Base-by-base conservation (phyloP, 2,888 invertebrate genomes). In the Pammene fasciana region DNA sequence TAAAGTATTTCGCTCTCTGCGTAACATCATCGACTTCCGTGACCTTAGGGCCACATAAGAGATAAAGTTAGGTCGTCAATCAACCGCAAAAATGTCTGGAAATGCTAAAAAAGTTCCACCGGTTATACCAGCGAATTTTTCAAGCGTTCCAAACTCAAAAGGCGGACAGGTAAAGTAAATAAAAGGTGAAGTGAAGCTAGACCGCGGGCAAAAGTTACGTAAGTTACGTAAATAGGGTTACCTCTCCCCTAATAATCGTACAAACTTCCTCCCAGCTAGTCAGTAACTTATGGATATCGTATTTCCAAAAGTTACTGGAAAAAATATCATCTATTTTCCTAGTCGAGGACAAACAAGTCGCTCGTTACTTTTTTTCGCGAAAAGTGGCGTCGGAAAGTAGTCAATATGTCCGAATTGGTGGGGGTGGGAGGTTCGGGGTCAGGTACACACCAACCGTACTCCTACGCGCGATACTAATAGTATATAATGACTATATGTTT, bases 401-500 rank as follows among this genome's bases (percentile, higher is more conserved):
- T 85, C 85, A 82, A 85, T 86, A 85, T 82, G 83, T 85, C 83
- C 82, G 81, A 83, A 82, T 80, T 78, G 82, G 75, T 75, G 74
- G 76, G 76, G 72, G 72, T 72, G 72, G 76, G 72, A 75, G 77
- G 71, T 72, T 76, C 78, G 75, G 76, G 74, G 79, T 73, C 70
- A 74, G 43, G 64, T 36, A 7, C n/a, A 41, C 59, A 65, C 59
- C 52, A 34, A 70, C 59, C 45, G 18, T 43, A 13, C 57, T 6
- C 10, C 0, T 8, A 14, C 18, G 43, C 1, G 43, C 43, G 7
- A 11, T 5, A 10, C 38, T 5, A 38, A 7, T 38, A 9, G n/a
- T n/a, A 38, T 7, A 1, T 5, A 3, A 38, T 38, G 38, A 38
- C 38, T 26, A 26, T 26, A 26, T 26, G 1, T 26, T 26, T 26